Base-by-base conservation (phyloP, 2,797 vertebrate genomes). In the Sebastes melanostomus region DNA sequence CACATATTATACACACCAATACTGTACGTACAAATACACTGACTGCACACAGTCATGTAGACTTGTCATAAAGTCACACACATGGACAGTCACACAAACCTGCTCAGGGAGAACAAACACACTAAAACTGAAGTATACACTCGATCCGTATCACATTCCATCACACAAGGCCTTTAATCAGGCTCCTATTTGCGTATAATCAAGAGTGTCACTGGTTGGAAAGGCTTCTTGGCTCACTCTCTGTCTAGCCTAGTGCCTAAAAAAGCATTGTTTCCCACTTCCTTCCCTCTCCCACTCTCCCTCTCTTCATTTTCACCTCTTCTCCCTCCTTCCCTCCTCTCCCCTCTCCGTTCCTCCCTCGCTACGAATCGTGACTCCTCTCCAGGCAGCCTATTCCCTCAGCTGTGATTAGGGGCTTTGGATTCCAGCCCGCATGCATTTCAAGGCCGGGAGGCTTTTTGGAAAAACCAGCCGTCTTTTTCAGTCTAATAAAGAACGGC, bases 381-480 rank as follows among this genome's bases (percentile, higher is more conserved):
- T 83, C 38, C 14, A 80, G 83, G 84, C 88, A 83, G 91, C 80
- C 86, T 87, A 78, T 86, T 92, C 92, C 90, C 88, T 79, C 63
- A 86, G 85, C 86, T 83, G 86, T 90, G 90, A 94, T 92, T 91
- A 91, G 75, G 76, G 77, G 81, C 83, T 90, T 92, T 93, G 93
- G 92, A 92, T 86, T 87, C 72, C 78, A 86, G 89, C 92, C 91
- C 83, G 90, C 91, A 87, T 91, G 91, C 78, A 89, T 93, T 93
- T 93, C 82, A 86, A 89, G 89, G 84, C 87, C 86, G 11, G 32
- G 58, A 87, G 88, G 89, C 86, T 73, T 89, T 42, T 83, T 75
- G 68, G 32, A 82, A 24, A 88, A 86, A 87, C 18, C 77, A 88
- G 74, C 77, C 72, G 27, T 85, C 81, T 82, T 84, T 88, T 89